Percentiles rank a stretch among this genome's conserved stretches.
Conservation (phyloP, 2,888 invertebrate genomes). For the Cotesia congregata region DNA sequence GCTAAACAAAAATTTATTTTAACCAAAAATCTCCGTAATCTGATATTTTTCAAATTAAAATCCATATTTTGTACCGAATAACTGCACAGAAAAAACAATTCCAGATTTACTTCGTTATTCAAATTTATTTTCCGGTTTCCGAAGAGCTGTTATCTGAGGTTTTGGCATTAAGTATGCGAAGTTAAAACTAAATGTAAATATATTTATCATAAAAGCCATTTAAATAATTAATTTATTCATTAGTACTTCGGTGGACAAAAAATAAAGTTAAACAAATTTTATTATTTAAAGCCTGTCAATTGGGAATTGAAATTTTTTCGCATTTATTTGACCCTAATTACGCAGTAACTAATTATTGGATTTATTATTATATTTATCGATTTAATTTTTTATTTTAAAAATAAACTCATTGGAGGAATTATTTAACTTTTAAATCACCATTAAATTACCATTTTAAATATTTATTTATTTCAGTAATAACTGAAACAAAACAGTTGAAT, state of each 20-base stretch:
- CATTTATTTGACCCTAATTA: not conserved
- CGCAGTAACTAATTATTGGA: not conserved
- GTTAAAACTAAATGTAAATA: not conserved
- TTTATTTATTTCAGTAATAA: not conserved
- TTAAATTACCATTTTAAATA: not conserved
- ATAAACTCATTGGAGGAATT: not conserved
- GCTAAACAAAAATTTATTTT: too few species aligned
- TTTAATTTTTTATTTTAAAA: not conserved
- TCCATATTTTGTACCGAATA: too few species aligned
- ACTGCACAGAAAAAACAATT: too few species aligned
- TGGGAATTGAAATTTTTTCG: not conserved
- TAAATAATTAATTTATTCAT: not conserved
- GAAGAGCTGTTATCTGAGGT: not conserved
- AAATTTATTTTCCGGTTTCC: not conserved
- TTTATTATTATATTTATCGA: not conserved
- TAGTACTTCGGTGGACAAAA: not conserved
- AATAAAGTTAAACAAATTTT: not conserved
- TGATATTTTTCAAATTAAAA: too few species aligned
- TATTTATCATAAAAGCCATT: not conserved
- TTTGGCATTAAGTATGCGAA: not conserved
- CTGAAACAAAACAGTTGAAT: not conserved
- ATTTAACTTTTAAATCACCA: not conserved
- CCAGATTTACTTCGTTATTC: too few species aligned
- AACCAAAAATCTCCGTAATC: too few species aligned
- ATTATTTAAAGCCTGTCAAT: not conserved